phyloP scores from a whole-genome alignment of 2,797 vertebrate species.

The Nothura maculosa region DNA sequence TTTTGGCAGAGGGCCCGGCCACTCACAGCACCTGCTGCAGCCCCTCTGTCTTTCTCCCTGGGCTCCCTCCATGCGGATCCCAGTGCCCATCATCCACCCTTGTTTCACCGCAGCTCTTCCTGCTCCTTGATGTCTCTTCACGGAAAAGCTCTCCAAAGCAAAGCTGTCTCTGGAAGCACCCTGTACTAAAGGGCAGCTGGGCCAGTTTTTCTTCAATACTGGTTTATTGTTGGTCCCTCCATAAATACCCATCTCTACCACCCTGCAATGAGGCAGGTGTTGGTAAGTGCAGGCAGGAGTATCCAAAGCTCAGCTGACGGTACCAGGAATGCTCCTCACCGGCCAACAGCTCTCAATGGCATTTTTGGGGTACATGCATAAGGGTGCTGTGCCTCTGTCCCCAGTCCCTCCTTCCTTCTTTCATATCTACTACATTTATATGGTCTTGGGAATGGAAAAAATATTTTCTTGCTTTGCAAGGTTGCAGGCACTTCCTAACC shows the following conservation, averaged over 20 bases:
- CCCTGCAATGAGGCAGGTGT: not conserved
- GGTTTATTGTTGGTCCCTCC: not conserved
- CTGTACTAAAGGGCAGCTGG: no score
- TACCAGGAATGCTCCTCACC: not conserved
- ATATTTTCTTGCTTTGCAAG: not conserved
- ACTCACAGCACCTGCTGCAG: not conserved
- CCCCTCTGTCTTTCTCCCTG: not conserved
- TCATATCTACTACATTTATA: not conserved
- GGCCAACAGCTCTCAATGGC: not conserved
- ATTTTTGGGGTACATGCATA: fast-evolving
- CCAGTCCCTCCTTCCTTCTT: not conserved
- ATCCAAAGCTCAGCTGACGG: not conserved
- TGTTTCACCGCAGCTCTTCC: not conserved
- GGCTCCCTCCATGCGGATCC: not conserved
- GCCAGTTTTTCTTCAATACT: not conserved
- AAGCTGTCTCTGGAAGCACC: no score
- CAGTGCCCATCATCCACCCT: not conserved
- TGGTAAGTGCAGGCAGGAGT: not conserved
- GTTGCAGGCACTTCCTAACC: not conserved
- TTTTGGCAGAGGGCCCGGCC: not conserved
- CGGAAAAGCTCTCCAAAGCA: no score
- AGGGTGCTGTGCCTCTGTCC: not conserved
- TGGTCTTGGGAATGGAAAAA: not conserved
- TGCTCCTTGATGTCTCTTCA: not conserved
- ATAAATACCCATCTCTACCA: not conserved